A percentile compares a stretch with the other conserved stretches of the same genome.
phyloP scores from a whole-genome alignment of 2,113 vertebrate genomes.

The Vombatus ursinus region DNA sequence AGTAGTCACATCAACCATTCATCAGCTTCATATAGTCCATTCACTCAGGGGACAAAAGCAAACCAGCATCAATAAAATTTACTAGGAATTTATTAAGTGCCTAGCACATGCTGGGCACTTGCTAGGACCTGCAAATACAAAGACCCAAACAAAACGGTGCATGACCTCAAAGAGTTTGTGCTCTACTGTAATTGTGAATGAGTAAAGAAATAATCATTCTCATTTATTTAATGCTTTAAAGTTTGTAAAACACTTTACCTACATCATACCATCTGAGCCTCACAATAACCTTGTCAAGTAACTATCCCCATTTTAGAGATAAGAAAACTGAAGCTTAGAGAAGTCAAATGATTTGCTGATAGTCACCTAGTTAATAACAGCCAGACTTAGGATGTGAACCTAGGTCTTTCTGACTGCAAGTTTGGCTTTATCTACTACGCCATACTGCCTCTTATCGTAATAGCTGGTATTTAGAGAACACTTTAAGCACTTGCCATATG shows the following conservation, averaged over 20 bases:
- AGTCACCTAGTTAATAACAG: not conserved
- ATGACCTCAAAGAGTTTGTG: not conserved
- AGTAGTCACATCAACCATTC: slow-evolving; percentile 62
- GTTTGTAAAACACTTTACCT: not conserved
- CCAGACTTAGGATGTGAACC: not conserved
- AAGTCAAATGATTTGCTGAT: not conserved
- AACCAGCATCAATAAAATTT: slow-evolving; percentile 65
- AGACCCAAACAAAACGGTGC: not conserved
- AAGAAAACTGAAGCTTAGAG: not conserved
- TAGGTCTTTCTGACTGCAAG: not conserved
- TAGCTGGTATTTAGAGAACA: not conserved
- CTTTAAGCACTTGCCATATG: not conserved
- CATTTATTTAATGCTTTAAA: not conserved
- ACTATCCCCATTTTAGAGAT: not conserved
- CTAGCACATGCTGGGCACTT: not conserved
- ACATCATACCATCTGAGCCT: not conserved
- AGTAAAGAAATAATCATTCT: not conserved
- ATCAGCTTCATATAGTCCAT: slow-evolving; percentile 53
- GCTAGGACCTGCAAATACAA: not conserved
- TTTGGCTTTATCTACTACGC: not conserved
- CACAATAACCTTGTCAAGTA: not conserved
- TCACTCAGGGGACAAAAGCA: slow-evolving; percentile 66
- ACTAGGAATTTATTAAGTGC: not conserved
- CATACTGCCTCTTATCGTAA: not conserved
- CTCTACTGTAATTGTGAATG: not conserved